Percentiles rank a stretch among this genome's conserved stretches.
Conservation (phyloP, 2,888 invertebrate species). For the Apamea anceps region DNA sequence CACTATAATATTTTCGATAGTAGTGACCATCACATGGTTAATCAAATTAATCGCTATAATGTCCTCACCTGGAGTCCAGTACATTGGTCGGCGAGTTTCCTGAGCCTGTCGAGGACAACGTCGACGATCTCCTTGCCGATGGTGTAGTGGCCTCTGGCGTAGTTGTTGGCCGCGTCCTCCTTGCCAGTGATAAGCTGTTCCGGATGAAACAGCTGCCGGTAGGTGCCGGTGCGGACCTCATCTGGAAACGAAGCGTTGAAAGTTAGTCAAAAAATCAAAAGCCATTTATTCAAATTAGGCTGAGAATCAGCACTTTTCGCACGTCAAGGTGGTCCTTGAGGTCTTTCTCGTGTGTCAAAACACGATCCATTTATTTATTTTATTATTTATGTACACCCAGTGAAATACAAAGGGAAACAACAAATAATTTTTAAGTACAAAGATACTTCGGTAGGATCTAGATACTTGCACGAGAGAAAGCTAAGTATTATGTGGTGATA, state of each 20-base stretch:
- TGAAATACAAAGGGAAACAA: not conserved
- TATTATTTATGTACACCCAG: not conserved
- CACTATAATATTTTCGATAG: too few relatives aligned
- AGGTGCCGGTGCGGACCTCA: conserved; percentile 95
- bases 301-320: too few relatives aligned
- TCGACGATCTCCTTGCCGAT: conserved; percentile 97
- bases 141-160: conserved; percentile 98
- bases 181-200: conserved; percentile 98
- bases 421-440: not conserved
- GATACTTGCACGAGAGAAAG: too few relatives aligned
- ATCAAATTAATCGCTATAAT: not conserved
- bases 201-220: conserved; percentile 96
- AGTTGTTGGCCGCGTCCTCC: conserved; percentile 98
- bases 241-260: conserved; percentile 84
- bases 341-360: too few relatives aligned
- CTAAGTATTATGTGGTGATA: not conserved
- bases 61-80: conserved; percentile 93
- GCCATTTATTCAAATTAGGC: too few relatives aligned
- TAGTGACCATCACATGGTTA: not conserved
- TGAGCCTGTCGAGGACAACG: conserved; percentile 94
- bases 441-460: too few relatives aligned
- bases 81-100: conserved; percentile 96
- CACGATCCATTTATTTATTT: too few relatives aligned
- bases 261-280: not conserved
- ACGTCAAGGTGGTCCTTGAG: too few relatives aligned